Conservation (phyloP, 1,140 invertebrate genomes). For the Vanessa atalanta region DNA sequence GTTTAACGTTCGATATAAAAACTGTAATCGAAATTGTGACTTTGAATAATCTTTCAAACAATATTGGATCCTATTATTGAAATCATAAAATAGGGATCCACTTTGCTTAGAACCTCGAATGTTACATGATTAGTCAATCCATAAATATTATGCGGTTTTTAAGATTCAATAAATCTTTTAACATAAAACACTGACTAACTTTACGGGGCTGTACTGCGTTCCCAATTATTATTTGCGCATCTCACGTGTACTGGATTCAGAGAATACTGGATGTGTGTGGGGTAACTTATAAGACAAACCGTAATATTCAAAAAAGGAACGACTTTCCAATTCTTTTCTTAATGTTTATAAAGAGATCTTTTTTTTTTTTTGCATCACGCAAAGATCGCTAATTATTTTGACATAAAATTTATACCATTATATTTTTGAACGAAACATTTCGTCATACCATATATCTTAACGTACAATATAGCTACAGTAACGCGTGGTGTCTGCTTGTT, state of each 20-base stretch:
- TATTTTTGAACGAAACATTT: no score
- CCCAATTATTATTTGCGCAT: slow-evolving; percentile 47
- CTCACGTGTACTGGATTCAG: slow-evolving; percentile 40
- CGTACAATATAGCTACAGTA: no score
- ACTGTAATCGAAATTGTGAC: background rate
- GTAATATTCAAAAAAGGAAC: no score
- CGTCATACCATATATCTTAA: no score
- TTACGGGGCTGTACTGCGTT: slow-evolving; percentile 31
- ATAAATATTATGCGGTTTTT: slow-evolving; percentile 4
- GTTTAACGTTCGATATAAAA: background rate
- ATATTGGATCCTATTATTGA: no score
- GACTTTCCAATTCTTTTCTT: no score
- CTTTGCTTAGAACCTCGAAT: background rate
- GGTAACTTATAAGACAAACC: slow-evolving; percentile 19
- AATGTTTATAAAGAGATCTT: no score
- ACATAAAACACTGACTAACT: slow-evolving; percentile 36
- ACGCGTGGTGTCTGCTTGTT: no score
- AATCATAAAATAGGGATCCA: no score
- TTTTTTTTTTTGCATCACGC: no score
- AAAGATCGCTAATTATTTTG: no score
- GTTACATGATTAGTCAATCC: background rate
- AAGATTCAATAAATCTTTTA: slow-evolving; percentile 29
- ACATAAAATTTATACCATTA: no score
- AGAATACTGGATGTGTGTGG: slow-evolving; percentile 24
- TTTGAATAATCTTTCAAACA: background rate